A percentile compares a stretch with the other conserved stretches of the same genome.
Evolutionary conservation across 2,888 invertebrate genomes (phyloP).

Genomic region (Endotricha flammealis): DNA sequence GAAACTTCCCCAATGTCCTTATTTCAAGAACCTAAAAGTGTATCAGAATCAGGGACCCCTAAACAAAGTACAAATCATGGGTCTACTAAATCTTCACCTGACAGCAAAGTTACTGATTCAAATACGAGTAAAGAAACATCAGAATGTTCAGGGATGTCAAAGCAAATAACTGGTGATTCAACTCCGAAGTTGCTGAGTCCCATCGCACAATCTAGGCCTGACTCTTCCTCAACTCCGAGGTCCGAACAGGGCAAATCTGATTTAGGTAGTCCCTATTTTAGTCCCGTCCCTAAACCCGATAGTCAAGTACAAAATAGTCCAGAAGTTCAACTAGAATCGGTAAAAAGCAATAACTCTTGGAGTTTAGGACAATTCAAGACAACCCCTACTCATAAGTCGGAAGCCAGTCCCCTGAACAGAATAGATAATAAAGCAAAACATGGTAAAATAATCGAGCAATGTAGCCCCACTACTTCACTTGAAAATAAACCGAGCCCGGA

Average conservation of each 20-base stretch:
- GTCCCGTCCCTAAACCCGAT: conserved; percentile 67
- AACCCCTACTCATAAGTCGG: conserved; percentile 65
- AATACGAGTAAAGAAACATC: conserved; percentile 32
- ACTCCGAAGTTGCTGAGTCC: conserved; percentile 62
- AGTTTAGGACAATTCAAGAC: conserved; percentile 63
- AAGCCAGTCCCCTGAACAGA: conserved; percentile 67
- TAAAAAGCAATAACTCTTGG: conserved; percentile 58
- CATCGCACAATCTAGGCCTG: conserved; percentile 56
- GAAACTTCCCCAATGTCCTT: conserved; percentile 45
- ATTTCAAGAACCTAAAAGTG: conserved; percentile 63
- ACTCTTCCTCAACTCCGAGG: conserved; percentile 66
- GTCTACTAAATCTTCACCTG: conserved; percentile 42
- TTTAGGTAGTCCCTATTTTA: conserved; percentile 61
- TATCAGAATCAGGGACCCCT: conserved; percentile 40
- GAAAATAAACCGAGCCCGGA: conserved; percentile 71
- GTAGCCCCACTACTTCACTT: conserved; percentile 67
- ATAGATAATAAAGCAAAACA: conserved; percentile 64
- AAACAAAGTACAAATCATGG: conserved; percentile 33
- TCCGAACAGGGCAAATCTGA: conserved; percentile 55
- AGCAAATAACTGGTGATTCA: conserved; percentile 36
- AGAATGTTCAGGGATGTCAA: conserved; percentile 39
- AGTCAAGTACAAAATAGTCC: conserved; percentile 69
- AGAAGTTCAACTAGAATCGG: conserved; percentile 51
- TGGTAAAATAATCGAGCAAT: conserved; percentile 63
- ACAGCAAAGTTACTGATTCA: conserved; percentile 40